These are phyloP conservation scores for Lacerta agilis DNA, from an alignment of 2,797 vertebrate genomes.

Conservation along the genomic window DNA sequence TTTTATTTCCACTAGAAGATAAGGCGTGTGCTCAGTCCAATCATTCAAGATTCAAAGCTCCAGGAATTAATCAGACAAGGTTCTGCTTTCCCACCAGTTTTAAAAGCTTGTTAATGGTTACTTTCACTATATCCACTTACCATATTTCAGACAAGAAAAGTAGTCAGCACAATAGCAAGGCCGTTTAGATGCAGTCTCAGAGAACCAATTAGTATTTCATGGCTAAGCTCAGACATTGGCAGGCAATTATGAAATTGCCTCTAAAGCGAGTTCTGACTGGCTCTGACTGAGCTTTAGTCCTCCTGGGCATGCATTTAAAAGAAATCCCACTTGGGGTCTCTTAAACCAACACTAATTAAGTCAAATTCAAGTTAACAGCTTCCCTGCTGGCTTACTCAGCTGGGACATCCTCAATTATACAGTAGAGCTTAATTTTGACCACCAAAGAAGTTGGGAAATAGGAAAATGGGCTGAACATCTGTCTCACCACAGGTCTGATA, in stretches of 20 bases:
- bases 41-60: neutral
- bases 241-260: constrained; percentile 69
- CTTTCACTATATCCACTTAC: neutral
- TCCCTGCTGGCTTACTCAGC: constrained; percentile 60
- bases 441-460: constrained; percentile 12
- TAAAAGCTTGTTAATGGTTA: neutral
- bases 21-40: neutral
- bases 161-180: neutral
- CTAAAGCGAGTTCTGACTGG: constrained; percentile 50
- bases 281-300: constrained; percentile 55
- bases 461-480: neutral
- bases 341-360: constrained; percentile 70
- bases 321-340: constrained; percentile 51
- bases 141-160: neutral
- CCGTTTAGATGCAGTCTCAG: constrained; percentile 7
- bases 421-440: constrained; percentile 30
- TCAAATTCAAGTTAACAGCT: constrained; percentile 61
- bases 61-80: neutral
- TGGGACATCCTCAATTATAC: constrained; percentile 51
- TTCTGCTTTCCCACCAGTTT: neutral
- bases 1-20: neutral
- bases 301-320: constrained; percentile 61
- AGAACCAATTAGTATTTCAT: constrained; percentile 53
- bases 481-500: neutral
- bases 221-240: constrained; percentile 56